These are phyloP conservation scores for Callyntrura guangdongensis DNA, from an alignment of 2,888 invertebrate genomes.

Conservation along the genomic window DNA sequence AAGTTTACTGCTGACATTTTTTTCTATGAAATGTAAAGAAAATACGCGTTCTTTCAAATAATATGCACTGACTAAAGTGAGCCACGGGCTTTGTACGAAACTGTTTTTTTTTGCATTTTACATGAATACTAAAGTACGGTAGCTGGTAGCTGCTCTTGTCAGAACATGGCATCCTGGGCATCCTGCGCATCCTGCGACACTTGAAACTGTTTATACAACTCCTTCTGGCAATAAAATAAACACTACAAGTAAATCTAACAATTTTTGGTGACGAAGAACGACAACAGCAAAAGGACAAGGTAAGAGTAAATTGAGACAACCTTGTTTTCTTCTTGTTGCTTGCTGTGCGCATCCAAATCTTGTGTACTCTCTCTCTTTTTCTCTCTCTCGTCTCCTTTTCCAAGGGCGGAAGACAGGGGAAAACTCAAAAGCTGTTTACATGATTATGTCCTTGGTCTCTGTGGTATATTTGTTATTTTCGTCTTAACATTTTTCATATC, in stretches of 20 bases:
- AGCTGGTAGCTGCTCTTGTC: no score
- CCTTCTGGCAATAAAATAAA: constrained; percentile 47
- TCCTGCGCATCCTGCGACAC: no score
- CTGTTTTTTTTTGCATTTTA: no score
- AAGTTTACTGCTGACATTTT: neutral
- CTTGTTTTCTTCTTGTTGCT: neutral
- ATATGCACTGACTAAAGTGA: no score
- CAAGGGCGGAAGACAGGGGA: neutral
- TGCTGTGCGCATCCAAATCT: no score
- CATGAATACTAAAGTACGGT: no score
- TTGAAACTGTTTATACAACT: constrained; percentile 6
- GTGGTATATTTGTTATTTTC: neutral
- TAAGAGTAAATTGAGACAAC: constrained; percentile 25
- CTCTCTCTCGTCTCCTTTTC: no score
- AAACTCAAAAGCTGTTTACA: neutral
- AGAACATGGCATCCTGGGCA: no score
- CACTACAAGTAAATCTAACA: constrained; percentile 30
- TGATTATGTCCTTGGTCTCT: neutral
- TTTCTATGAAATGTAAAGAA: neutral
- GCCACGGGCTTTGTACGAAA: no score
- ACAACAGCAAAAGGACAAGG: constrained; percentile 1
- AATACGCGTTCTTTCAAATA: no score
- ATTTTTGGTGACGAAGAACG: constrained; percentile 12
- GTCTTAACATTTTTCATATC: constrained; percentile 23
- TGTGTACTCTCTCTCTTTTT: no score